Conservation (phyloP, 1,140 invertebrate genomes). For the Drosophila tropicalis region DNA sequence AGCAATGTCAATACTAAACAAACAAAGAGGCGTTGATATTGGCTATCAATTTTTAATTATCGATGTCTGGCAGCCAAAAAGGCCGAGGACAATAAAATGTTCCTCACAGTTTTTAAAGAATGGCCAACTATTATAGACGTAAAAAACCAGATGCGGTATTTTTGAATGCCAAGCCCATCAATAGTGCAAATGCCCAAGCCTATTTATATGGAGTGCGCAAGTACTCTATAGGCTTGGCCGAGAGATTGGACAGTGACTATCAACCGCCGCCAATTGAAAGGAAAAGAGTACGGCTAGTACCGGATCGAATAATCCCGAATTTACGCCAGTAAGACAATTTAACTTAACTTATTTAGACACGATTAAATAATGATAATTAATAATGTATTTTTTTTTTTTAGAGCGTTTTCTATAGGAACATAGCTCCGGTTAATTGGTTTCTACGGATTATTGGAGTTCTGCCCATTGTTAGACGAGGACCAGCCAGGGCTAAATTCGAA, state of each 20-base stretch:
- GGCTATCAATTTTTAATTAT: slow-evolving; percentile 58
- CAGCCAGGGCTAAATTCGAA: slow-evolving; percentile 83
- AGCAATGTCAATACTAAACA: slow-evolving; percentile 56
- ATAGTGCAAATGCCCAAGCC: slow-evolving; percentile 67
- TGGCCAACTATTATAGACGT: slow-evolving; percentile 76
- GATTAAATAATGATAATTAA: too few species aligned
- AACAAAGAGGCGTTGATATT: slow-evolving; percentile 40
- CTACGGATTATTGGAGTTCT: slow-evolving; percentile 85
- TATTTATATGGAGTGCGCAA: slow-evolving; percentile 70
- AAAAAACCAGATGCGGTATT: slow-evolving; percentile 75
- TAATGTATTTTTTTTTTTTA: slow-evolving; percentile 27
- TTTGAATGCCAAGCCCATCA: slow-evolving; percentile 75
- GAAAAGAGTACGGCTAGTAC: slow-evolving; percentile 64
- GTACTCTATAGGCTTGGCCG: slow-evolving; percentile 73
- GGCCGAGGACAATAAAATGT: slow-evolving; percentile 37
- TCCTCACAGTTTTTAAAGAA: slow-evolving; percentile 54
- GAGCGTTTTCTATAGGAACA: slow-evolving; percentile 85
- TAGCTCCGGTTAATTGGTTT: slow-evolving; percentile 85
- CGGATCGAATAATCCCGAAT: slow-evolving; percentile 63
- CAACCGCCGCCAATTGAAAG: slow-evolving; percentile 42
- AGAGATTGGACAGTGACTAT: slow-evolving; percentile 69
- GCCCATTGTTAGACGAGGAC: slow-evolving; percentile 84
- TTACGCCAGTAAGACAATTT: slow-evolving; percentile 59
- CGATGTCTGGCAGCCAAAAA: slow-evolving; percentile 50
- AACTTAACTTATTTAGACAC: not conserved